Conservation (phyloP, 1,140 invertebrate genomes). For the Drosophila cardini region DNA sequence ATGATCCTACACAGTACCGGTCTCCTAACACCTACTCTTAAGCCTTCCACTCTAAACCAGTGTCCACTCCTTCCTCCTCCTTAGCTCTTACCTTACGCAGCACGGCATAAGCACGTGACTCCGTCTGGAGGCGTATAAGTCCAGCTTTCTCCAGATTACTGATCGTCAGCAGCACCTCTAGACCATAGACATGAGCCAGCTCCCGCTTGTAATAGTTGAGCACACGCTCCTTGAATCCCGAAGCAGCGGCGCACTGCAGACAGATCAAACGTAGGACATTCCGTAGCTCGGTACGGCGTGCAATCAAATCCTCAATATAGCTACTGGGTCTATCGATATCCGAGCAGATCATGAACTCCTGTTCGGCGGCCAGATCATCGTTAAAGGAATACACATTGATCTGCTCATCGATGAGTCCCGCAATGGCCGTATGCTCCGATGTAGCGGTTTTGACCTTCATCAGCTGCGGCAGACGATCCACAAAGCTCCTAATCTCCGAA, state of each 20-base stretch:
- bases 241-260: constrained; percentile 94
- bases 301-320: constrained; percentile 96
- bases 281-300: constrained; percentile 91
- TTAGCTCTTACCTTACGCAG: constrained; percentile 87
- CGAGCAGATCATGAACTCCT: constrained; percentile 96
- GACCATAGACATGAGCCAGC: constrained; percentile 96
- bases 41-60: too few relatives aligned
- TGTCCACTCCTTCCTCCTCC: too few relatives aligned
- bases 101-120: constrained; percentile 89
- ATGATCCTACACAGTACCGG: too few relatives aligned
- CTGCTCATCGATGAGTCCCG: constrained; percentile 88
- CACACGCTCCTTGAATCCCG: constrained; percentile 95
- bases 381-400: constrained; percentile 86
- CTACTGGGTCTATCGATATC: constrained; percentile 95
- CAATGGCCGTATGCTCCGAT: constrained; percentile 89
- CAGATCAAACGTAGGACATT: constrained; percentile 95
- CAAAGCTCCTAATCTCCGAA: constrained; percentile 97
- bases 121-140: constrained; percentile 90
- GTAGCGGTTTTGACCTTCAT: constrained; percentile 94
- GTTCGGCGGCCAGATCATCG: constrained; percentile 89
- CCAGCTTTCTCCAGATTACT: constrained; percentile 95
- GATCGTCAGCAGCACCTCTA: constrained; percentile 92
- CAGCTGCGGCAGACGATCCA: constrained; percentile 93
- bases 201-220: constrained; percentile 97
- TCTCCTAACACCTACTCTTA: too few relatives aligned